A percentile compares a stretch with the other conserved stretches of the same genome.
Conservation (phyloP, 92 coral and sea anemone genomes). For the Epizoanthus scotinus region DNA sequence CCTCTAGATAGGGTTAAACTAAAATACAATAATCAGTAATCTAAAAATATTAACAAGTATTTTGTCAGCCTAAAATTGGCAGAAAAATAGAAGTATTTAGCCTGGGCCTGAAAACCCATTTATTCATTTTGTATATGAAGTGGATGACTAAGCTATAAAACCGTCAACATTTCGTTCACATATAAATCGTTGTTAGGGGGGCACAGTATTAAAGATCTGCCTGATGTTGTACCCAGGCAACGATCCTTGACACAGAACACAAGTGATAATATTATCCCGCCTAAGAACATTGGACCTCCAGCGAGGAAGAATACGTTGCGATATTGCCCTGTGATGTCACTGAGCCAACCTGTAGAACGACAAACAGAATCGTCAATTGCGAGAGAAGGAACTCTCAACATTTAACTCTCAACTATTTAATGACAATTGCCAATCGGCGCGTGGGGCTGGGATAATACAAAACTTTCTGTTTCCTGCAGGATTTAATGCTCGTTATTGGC, state of each 20-base stretch:
- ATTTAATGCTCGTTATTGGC: too few species aligned
- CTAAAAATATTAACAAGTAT: too few species aligned
- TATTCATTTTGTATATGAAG: too few species aligned
- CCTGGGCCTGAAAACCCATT: too few species aligned
- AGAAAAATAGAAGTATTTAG: too few species aligned
- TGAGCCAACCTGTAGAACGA: constrained; percentile 80
- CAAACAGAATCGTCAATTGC: neutral
- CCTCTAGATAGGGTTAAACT: too few species aligned
- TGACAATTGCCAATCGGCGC: too few species aligned
- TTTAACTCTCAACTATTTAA: too few species aligned
- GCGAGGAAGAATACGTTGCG: constrained; percentile 79
- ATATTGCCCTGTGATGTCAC: constrained; percentile 74
- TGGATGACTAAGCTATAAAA: constrained; percentile 40
- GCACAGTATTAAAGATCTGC: constrained; percentile 40
- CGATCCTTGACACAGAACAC: constrained; percentile 70
- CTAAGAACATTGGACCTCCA: constrained; percentile 91
- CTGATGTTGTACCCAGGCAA: constrained; percentile 21
- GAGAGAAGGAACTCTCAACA: neutral
- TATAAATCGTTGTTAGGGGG: constrained; percentile 43
- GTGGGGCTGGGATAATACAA: too few species aligned
- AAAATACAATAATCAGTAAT: too few species aligned
- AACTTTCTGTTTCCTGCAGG: too few species aligned
- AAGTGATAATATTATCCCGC: constrained; percentile 71
- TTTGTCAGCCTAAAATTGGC: too few species aligned
- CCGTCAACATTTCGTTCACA: constrained; percentile 77